phyloP scores from a whole-genome alignment of 2,888 invertebrate genomes.

The Acleris holmiana region DNA sequence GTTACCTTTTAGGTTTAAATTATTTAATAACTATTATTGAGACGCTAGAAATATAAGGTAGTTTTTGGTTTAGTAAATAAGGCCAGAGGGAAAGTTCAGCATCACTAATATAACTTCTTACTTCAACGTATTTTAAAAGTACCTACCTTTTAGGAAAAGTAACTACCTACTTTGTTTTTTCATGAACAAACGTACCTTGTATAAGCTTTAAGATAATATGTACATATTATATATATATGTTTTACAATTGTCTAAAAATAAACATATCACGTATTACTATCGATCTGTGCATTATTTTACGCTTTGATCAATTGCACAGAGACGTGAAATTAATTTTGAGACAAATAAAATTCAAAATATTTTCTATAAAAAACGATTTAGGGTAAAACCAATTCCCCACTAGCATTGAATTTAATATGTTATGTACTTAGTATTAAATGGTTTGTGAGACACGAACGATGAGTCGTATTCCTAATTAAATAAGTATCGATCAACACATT shows the following conservation, averaged over 20 bases:
- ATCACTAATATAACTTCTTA: constrained; percentile 60
- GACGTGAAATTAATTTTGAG: neutral
- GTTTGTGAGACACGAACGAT: constrained; percentile 22
- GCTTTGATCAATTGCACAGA: constrained; percentile 29
- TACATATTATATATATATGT: constrained; percentile 63
- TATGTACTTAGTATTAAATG: constrained; percentile 30
- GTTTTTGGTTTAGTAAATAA: constrained; percentile 72
- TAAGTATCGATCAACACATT: constrained; percentile 13
- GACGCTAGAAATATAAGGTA: constrained; percentile 68
- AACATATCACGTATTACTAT: constrained; percentile 55
- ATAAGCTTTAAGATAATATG: constrained; percentile 38
- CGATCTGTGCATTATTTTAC: constrained; percentile 46
- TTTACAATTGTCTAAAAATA: constrained; percentile 43
- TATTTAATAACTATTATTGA: constrained; percentile 69
- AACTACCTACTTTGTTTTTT: constrained; percentile 56
- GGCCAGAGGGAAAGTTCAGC: constrained; percentile 81
- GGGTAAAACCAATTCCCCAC: neutral
- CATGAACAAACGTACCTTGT: constrained; percentile 40
- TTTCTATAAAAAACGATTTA: neutral
- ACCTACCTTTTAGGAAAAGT: constrained; percentile 79
- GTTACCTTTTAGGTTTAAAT: constrained; percentile 82
- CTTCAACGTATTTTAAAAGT: constrained; percentile 79
- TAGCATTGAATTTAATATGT: constrained; percentile 11
- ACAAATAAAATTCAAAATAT: neutral
- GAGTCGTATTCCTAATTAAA: constrained; percentile 25